These are phyloP conservation scores for Podarcis lilfordi DNA, from an alignment of 2,797 vertebrate genomes.

Conservation along the genomic window DNA sequence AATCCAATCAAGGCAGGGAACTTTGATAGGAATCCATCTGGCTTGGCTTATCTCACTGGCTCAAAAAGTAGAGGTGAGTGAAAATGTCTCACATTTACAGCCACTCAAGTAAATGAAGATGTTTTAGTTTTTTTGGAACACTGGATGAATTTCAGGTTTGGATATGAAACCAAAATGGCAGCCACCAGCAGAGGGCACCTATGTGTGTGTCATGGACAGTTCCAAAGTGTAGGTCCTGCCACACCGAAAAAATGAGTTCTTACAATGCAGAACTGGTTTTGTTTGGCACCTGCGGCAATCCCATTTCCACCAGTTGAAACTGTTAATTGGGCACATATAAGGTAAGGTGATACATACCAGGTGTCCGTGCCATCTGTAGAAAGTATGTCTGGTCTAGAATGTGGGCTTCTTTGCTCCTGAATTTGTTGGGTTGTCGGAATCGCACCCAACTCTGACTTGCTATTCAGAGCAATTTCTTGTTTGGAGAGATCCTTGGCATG, in stretches of 20 bases:
- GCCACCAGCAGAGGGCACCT: background rate
- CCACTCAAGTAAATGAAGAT: background rate
- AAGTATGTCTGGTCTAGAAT: background rate
- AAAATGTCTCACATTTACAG: background rate
- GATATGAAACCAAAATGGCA: background rate
- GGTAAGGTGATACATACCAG: no score
- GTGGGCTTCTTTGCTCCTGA: background rate
- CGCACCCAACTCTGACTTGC: background rate
- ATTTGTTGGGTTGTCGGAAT: background rate
- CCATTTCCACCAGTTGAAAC: background rate
- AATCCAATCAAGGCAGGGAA: background rate
- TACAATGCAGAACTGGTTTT: no score
- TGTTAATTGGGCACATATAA: background rate
- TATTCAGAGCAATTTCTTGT: background rate
- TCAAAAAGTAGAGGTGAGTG: background rate
- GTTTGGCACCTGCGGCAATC: background rate
- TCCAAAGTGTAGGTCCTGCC: no score
- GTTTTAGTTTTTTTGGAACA: background rate
- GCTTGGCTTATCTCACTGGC: background rate
- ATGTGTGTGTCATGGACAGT: background rate
- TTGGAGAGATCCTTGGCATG: background rate
- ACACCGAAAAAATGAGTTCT: no score
- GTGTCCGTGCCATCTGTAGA: background rate
- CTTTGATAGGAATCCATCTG: background rate
- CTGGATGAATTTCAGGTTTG: background rate